phyloP scores from a whole-genome alignment of 1,140 invertebrate species.

The Orius laevigatus region DNA sequence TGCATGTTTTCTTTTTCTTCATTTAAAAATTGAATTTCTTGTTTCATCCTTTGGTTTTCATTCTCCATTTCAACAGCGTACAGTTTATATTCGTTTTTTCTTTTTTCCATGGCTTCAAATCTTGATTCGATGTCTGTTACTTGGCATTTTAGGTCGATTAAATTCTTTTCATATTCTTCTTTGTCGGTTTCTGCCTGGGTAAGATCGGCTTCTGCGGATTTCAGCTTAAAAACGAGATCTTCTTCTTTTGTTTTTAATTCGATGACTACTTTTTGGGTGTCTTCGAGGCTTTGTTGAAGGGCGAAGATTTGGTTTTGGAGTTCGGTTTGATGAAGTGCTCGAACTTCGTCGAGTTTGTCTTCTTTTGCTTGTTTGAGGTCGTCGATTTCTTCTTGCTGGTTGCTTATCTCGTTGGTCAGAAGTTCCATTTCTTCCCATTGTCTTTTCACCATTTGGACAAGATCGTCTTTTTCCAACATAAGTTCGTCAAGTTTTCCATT shows the following conservation, averaged over 20 bases:
- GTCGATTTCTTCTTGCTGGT: slow-evolving; percentile 12
- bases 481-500: no score
- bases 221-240: slow-evolving; percentile 13
- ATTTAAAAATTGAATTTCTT: neutral
- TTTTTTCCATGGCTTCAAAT: slow-evolving; percentile 11
- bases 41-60: slow-evolving; percentile 11
- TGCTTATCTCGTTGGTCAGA: slow-evolving; percentile 9
- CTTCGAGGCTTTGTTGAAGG: slow-evolving; percentile 13
- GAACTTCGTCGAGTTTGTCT: slow-evolving; percentile 11
- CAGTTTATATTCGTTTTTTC: slow-evolving; percentile 17
- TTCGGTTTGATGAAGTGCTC: slow-evolving; percentile 9
- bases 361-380: slow-evolving; percentile 13
- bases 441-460: slow-evolving; percentile 11
- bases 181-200: slow-evolving; percentile 10
- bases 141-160: slow-evolving; percentile 4
- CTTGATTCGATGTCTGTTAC: slow-evolving; percentile 5
- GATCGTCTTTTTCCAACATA: slow-evolving; percentile 8
- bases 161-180: slow-evolving; percentile 7
- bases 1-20: slow-evolving; percentile 14
- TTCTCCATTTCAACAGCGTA: slow-evolving; percentile 14
- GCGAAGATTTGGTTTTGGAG: slow-evolving; percentile 8
- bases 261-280: slow-evolving; percentile 6
- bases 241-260: slow-evolving; percentile 9
- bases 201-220: slow-evolving; percentile 10
- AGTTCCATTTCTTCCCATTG: slow-evolving; percentile 10